Evolutionary conservation across 1,140 invertebrate species (phyloP).

Genomic region (Globodera rostochiensis): DNA sequence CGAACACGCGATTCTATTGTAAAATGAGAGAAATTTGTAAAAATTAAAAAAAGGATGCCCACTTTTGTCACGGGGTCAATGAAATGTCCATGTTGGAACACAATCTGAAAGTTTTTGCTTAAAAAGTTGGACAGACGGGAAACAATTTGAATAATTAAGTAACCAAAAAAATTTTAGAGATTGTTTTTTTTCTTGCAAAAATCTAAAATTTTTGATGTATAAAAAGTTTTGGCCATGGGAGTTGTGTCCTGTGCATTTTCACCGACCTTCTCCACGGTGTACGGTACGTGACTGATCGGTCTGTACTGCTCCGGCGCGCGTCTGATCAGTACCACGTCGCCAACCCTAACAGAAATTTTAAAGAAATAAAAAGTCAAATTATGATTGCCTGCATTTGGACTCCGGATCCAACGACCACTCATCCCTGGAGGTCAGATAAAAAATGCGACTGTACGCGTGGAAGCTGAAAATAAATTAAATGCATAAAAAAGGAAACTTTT

Average conservation of each 20-base stretch:
- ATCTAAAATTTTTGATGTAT: too few species aligned
- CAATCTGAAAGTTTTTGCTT: conserved; percentile 13
- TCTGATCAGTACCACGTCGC: conserved; percentile 57
- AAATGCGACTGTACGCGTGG: conserved; percentile 55
- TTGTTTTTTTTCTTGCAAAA: too few species aligned
- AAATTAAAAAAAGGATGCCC: conserved; percentile 14
- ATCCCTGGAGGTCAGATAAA: conserved; percentile 47
- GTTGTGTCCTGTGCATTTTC: too few species aligned
- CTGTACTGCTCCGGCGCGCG: conserved; percentile 29
- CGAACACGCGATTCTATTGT: conserved; percentile 9
- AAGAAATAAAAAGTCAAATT: not conserved
- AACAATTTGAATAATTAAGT: too few species aligned
- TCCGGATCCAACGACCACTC: conserved; percentile 57
- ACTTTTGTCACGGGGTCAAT: conserved; percentile 57
- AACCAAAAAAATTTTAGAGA: conserved; percentile 1
- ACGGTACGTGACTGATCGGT: conserved; percentile 46
- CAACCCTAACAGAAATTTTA: conserved; percentile 25
- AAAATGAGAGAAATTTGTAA: not conserved
- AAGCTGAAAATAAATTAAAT: conserved; percentile 31
- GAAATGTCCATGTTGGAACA: conserved; percentile 43
- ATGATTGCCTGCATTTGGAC: conserved; percentile 12
- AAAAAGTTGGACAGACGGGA: too few species aligned
- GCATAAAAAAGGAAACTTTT: not conserved
- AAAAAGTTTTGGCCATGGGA: too few species aligned
- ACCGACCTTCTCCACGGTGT: conserved; percentile 52